Conservation (phyloP, 2,113 vertebrate species). For the Tautogolabrus adspersus region DNA sequence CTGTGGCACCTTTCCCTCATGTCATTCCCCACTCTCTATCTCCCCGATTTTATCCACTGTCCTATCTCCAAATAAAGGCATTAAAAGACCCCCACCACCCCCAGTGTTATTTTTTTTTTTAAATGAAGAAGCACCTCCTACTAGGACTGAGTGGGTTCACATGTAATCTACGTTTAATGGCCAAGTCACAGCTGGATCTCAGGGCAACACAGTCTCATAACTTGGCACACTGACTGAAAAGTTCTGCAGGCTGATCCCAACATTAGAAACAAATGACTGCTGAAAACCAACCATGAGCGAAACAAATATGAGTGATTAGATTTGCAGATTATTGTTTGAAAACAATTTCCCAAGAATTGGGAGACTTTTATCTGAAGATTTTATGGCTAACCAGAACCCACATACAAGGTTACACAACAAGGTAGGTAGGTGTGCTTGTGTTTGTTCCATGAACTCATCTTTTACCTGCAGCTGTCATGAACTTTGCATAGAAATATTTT, state of each 20-base stretch:
- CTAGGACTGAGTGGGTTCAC: background rate
- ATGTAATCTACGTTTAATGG: background rate
- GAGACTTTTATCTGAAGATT: conserved; percentile 25
- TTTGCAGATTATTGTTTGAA: conserved; percentile 17
- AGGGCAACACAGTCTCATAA: background rate
- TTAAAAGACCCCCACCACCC: no score
- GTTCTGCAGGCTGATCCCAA: background rate
- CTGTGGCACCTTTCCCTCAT: no score
- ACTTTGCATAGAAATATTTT: conserved; percentile 20
- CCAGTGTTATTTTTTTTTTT: no score
- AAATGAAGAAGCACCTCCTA: background rate
- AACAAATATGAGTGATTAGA: conserved; percentile 1
- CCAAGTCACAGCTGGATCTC: background rate
- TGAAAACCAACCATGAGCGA: background rate
- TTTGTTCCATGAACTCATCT: conserved; percentile 48
- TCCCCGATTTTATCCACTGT: no score
- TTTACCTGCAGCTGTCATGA: conserved; percentile 47
- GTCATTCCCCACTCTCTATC: no score
- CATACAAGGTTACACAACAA: conserved; percentile 62
- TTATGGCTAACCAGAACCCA: conserved; percentile 42
- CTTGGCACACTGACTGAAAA: background rate
- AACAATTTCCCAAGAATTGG: conserved; percentile 1
- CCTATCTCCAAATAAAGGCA: no score
- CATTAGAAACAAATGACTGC: background rate
- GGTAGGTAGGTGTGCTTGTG: conserved; percentile 51